These are phyloP conservation scores for Meandrusa payeni DNA, from an alignment of 2,888 invertebrate genomes.

Conservation along the genomic window DNA sequence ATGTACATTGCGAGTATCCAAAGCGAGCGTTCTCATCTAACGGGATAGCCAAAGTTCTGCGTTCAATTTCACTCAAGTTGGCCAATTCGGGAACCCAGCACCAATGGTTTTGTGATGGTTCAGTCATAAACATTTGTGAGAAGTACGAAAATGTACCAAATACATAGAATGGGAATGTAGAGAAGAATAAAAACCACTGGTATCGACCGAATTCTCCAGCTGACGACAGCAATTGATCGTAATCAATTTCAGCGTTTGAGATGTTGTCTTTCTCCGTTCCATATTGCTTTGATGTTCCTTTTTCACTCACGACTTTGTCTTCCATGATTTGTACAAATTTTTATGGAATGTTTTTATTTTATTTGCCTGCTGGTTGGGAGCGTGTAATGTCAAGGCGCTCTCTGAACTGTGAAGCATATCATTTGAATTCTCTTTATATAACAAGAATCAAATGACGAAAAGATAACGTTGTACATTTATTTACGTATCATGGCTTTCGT, in stretches of 20 bases:
- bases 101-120: conserved; percentile 56
- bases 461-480: conserved; percentile 21
- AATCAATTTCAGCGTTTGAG: conserved; percentile 36
- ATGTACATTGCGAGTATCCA: conserved; percentile 54
- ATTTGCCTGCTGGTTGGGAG: conserved; percentile 1
- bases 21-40: conserved; percentile 37
- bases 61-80: conserved; percentile 46
- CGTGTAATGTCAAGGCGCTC: conserved; percentile 12
- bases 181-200: conserved; percentile 47
- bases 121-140: conserved; percentile 55
- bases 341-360: not conserved
- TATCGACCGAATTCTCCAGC: conserved; percentile 60
- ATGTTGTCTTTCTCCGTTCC: conserved; percentile 4
- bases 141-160: conserved; percentile 53
- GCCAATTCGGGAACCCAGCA: conserved; percentile 55
- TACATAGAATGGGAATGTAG: conserved; percentile 52
- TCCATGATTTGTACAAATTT: conserved; percentile 14
- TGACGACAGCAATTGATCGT: conserved; percentile 47
- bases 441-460: conserved; percentile 14
- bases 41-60: conserved; percentile 50
- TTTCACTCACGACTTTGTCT: conserved; percentile 17
- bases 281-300: conserved; percentile 8
- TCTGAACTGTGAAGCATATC: conserved; percentile 14
- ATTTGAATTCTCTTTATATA: conserved; percentile 20
- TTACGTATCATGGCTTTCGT: conserved; percentile 12